These are phyloP conservation scores for Pristis pectinata DNA, from an alignment of 2,797 vertebrate species.

Conservation along the genomic window DNA sequence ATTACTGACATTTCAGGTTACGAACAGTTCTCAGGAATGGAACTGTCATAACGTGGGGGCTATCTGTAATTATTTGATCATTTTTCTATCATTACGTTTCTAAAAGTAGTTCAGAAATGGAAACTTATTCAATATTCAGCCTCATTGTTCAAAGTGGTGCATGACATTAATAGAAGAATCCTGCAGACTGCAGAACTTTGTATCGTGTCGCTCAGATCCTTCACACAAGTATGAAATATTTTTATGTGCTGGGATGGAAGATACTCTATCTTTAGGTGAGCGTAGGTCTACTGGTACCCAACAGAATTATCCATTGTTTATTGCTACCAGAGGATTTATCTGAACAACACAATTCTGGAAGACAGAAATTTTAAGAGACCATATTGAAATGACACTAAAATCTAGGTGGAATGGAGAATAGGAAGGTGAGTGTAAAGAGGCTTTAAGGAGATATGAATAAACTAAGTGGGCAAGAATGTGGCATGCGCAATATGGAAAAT, in stretches of 20 bases:
- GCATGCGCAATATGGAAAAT: too few species aligned
- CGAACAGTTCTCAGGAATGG: too few species aligned
- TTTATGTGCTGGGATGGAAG: background rate
- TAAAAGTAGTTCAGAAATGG: constrained; percentile 42
- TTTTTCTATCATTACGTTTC: constrained; percentile 46
- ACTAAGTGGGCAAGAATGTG: too few species aligned
- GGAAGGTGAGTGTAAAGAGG: too few species aligned
- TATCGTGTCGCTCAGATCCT: background rate
- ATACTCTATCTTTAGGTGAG: background rate
- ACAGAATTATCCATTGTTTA: background rate
- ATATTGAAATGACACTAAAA: background rate
- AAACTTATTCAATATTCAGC: constrained; percentile 34
- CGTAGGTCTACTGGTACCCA: background rate
- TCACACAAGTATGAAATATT: background rate
- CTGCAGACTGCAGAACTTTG: background rate
- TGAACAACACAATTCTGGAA: background rate
- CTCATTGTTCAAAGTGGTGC: constrained; percentile 48
- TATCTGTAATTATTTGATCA: constrained; percentile 47
- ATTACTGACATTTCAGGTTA: too few species aligned
- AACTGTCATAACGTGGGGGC: too few species aligned
- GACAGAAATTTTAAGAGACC: background rate
- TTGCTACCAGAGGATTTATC: background rate
- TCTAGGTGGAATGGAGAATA: too few species aligned
- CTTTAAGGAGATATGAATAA: too few species aligned
- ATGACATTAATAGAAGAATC: constrained; percentile 38